Evolutionary conservation across 2,888 invertebrate species (phyloP), one percentile per base, ranked within the genome.

Genomic region (Chalcis sispes): DNA sequence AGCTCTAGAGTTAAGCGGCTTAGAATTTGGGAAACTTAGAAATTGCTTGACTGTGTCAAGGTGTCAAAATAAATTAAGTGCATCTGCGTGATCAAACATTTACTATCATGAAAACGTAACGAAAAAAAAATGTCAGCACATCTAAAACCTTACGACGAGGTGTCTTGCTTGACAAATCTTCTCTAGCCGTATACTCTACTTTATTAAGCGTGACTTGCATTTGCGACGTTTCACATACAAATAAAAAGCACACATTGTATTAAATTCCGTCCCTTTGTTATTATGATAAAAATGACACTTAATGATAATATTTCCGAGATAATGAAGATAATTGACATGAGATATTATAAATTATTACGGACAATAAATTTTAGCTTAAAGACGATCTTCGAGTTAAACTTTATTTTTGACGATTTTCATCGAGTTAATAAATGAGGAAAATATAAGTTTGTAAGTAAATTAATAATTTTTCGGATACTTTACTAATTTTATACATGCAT

Each of bases 181-280:
- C 42, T 18, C 3, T 32, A n/a, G 18, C n/a, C 1, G n/a, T 40
- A 20, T 42, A 42, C 25, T n/a, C 42, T 36, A 18, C 7, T 58
- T 52, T 36, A 70, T 72, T 72, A 72, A 18, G 1, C 20, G 23
- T 71, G 62, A 71, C 42, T 62, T 32, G 62, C 70, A 50, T 36
- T 48, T 23, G 46, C 42, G 23, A 48, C 1, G n/a, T 48, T 25
- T 20, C 42, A 15, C 15, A 66, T 54, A 25, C 10, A 7, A 20
- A 2, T 32, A 29, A 20, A 64, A 64, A 15, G 8, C 23, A 7
- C n/a, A 1, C 3, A 20, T 18, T 29, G 48, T 10, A 50, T 59
- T 59, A 18, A 40, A n/a, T 23, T 36, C 20, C 20, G 18, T 13
- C n/a, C n/a, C n/a, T n/a, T n/a, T n/a, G n/a, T n/a, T n/a, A n/a